These are phyloP conservation scores for Daphoenositta chrysoptera DNA, from an alignment of 2,113 vertebrate species.

Conservation along the genomic window DNA sequence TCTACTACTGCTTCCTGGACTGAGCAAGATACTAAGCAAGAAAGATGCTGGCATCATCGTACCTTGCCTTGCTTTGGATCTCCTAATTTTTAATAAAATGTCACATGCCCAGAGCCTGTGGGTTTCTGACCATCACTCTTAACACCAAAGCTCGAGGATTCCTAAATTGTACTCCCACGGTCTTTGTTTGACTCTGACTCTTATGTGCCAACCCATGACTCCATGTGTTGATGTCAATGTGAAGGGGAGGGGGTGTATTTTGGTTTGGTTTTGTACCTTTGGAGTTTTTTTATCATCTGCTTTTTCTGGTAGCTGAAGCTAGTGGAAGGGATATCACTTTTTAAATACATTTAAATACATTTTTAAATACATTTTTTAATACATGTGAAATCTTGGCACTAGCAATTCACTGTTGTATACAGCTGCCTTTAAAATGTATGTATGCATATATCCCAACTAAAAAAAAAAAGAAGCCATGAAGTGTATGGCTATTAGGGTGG, in stretches of 20 bases:
- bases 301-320: background rate
- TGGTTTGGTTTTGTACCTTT: background rate
- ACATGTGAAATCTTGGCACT: background rate
- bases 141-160: background rate
- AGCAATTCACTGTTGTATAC: background rate
- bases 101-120: background rate
- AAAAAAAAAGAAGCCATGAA: background rate
- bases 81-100: constrained; percentile 35
- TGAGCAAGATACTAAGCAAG: background rate
- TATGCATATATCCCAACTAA: background rate
- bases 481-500: background rate
- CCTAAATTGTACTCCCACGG: background rate
- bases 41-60: background rate
- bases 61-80: constrained; percentile 7
- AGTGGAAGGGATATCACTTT: background rate
- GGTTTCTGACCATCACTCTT: background rate
- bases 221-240: background rate
- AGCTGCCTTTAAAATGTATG: background rate
- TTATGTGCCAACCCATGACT: background rate
- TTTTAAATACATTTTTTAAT: too few species aligned
- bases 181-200: background rate
- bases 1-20: background rate
- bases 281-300: background rate
- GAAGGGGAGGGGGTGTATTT: background rate
- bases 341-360: too few species aligned